Evolutionary conservation across 2,888 invertebrate genomes (phyloP), one percentile per base, ranked within the genome.

Genomic region (Orthosia incerta): DNA sequence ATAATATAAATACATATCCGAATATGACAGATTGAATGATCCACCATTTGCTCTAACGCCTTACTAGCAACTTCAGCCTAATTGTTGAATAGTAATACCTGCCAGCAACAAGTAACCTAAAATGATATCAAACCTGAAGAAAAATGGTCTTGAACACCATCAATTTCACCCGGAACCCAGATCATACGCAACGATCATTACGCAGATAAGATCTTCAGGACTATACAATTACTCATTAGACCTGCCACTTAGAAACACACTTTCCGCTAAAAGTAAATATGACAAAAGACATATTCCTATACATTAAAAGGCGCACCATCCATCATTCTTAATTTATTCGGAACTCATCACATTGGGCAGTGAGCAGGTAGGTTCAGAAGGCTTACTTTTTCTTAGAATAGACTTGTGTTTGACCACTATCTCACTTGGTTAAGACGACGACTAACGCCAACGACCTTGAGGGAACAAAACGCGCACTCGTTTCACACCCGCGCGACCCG

Each of bases 301-400:
- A 79, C 64, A 74, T 74, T 79, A 67, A 74, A 70, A 71, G 75
- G 56, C 64, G 60, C 48, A 65, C 23, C 80, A 85, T 85, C 73
- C 69, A 86, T 86, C 86, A 85, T 68, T 71, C 76, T 46, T 80
- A 71, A 83, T 70, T 76, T 72, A 55, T 82, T 75, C 69, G 51
- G 76, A 80, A 82, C 85, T 82, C 85, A 82, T 86, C 82, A 80
- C 67, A 50, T 66, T 31, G 53, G 46, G 23, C 62, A 65, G 15
- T 20, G n/a, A n/a, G 20, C n/a, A 76, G 66, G 15, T 48, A 51
- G 1, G 2, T 23, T 4, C n/a, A 83, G 46, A 74, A 83, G 57
- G 16, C n/a, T 18, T 13, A 53, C 9, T 51, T 31, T 26, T n/a
- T n/a, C 3, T 50, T 39, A 9, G 39, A 39, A 39, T 39, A 39